Evolutionary conservation across 1,140 invertebrate species (phyloP).

Genomic region (Saxidomus purpurata): DNA sequence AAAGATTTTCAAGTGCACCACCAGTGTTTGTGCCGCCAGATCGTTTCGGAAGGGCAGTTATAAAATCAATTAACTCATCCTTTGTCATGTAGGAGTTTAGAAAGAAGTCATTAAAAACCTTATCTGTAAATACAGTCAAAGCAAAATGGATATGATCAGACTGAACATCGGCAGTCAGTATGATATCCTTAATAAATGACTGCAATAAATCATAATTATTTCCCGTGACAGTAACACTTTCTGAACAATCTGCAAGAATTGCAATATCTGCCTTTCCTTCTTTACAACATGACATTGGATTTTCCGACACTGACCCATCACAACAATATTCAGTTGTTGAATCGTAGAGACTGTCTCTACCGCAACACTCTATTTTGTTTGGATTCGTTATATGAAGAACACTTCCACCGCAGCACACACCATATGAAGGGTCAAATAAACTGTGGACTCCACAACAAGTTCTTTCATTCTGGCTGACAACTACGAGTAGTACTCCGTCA

Average conservation of each 20-base stretch:
- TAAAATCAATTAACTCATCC: neutral
- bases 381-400: neutral
- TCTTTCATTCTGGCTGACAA: neutral
- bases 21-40: constrained; percentile 14
- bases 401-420: constrained; percentile 17
- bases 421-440: neutral
- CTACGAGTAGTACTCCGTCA: neutral
- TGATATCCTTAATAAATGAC: neutral
- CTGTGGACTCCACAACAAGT: neutral
- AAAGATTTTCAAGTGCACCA: constrained; percentile 18
- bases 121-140: constrained; percentile 10
- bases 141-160: constrained; percentile 6
- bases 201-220: neutral
- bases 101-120: constrained; percentile 13
- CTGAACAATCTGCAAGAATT: neutral
- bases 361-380: neutral
- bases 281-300: neutral
- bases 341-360: neutral
- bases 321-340: neutral
- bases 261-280: constrained; percentile 13
- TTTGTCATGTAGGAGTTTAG: constrained; percentile 3
- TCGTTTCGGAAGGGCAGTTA: neutral
- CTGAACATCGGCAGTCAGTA: neutral
- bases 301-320: neutral
- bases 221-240: neutral